These are phyloP conservation scores for Turdus rufiventris DNA, from an alignment of 2,113 vertebrate genomes.

Conservation along the genomic window DNA sequence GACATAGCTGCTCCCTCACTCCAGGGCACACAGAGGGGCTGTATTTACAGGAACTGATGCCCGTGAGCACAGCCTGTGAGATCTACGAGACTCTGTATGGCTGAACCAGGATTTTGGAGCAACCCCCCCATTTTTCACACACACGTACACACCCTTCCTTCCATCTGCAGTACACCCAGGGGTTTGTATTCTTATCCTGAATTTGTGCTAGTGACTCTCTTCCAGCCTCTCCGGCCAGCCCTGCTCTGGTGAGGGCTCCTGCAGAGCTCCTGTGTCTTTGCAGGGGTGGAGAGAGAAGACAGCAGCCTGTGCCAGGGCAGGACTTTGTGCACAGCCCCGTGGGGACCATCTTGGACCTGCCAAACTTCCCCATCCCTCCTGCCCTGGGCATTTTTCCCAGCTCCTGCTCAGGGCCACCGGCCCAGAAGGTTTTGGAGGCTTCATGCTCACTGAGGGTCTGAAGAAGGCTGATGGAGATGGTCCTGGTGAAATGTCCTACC, in stretches of 20 bases:
- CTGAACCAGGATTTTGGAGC: neutral
- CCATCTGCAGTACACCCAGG: neutral
- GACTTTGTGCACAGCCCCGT: neutral
- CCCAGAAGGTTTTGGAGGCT: neutral
- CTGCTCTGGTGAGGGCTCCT: accelerated
- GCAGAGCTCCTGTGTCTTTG: neutral
- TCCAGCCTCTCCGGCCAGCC: neutral
- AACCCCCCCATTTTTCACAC: neutral
- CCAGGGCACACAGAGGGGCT: neutral
- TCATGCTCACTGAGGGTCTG: neutral
- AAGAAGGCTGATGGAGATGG: neutral
- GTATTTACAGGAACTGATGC: neutral
- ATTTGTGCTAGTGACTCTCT: neutral
- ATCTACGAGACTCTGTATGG: accelerated
- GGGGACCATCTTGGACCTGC: accelerated
- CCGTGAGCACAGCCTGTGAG: neutral
- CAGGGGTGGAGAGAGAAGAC: neutral
- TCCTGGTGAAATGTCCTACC: neutral
- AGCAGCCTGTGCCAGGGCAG: neutral
- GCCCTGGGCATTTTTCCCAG: neutral
- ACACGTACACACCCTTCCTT: neutral
- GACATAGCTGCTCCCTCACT: accelerated
- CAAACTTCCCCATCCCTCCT: neutral
- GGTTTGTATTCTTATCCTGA: neutral
- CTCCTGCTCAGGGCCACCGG: neutral